These are phyloP conservation scores for Vombatus ursinus DNA, from an alignment of 2,113 vertebrate genomes.

Conservation along the genomic window DNA sequence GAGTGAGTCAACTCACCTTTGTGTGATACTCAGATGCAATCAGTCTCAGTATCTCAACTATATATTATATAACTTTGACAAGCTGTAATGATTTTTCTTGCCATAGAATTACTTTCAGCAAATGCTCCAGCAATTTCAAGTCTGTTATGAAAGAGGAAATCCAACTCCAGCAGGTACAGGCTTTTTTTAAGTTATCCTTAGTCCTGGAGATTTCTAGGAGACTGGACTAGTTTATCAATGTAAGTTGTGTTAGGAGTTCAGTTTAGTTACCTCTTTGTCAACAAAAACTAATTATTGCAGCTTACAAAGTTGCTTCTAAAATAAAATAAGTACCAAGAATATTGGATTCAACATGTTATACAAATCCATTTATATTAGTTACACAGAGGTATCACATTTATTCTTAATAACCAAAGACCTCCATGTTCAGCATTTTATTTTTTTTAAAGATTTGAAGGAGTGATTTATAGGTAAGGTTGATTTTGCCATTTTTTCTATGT, in stretches of 20 bases:
- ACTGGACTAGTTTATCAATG: neutral
- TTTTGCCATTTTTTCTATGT: neutral
- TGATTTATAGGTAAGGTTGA: neutral
- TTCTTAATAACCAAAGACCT: neutral
- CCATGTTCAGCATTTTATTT: neutral
- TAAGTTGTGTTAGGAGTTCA: neutral
- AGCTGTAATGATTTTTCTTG: neutral
- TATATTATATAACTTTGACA: neutral
- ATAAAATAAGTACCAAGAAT: neutral
- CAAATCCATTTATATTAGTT: neutral
- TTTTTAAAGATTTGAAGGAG: neutral
- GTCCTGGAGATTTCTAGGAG: neutral
- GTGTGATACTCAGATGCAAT: neutral
- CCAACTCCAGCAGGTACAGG: neutral
- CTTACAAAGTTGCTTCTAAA: neutral
- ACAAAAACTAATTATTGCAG: neutral
- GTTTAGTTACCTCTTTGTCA: neutral
- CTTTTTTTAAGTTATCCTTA: neutral
- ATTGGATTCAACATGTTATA: neutral
- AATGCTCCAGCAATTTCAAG: neutral
- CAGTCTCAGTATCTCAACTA: neutral
- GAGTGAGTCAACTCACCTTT: neutral
- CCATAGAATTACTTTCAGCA: neutral
- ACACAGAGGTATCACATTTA: neutral
- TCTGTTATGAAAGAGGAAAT: neutral